Conservation (phyloP, 2,888 invertebrate genomes). For the Pyrrhosoma nymphula region DNA sequence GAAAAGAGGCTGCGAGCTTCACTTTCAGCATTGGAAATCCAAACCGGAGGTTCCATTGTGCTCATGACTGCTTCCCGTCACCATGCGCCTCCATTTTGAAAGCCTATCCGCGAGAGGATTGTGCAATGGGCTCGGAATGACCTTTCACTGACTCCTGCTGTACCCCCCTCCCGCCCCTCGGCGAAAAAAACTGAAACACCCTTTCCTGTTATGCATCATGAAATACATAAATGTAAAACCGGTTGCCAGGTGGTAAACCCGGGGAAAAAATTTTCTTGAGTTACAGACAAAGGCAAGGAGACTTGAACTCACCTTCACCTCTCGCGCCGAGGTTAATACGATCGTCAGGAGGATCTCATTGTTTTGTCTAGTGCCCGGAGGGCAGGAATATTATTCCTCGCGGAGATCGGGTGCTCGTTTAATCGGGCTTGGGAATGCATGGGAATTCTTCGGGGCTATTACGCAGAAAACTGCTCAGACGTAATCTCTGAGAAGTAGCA, state of each 20-base stretch:
- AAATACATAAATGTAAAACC: conserved; percentile 57
- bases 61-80: no score
- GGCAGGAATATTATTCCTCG: not conserved
- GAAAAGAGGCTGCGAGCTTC: no score
- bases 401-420: not conserved
- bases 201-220: conserved; percentile 55
- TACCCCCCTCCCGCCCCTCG: not conserved
- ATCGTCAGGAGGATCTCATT: not conserved
- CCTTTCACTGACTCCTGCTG: not conserved
- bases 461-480: not conserved
- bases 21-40: no score
- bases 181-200: conserved; percentile 46
- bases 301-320: not conserved
- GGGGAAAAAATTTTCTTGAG: not conserved
- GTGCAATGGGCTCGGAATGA: not conserved
- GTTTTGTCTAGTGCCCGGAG: not conserved
- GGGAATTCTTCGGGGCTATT: conserved; percentile 6
- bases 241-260: conserved; percentile 52
- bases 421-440: not conserved
- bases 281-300: not conserved
- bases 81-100: not conserved
- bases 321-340: not conserved
- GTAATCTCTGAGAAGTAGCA: not conserved
- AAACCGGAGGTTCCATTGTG: no score
- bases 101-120: not conserved